phyloP scores from a whole-genome alignment of 2,888 invertebrate genomes.

The Xanthorhoe designata region DNA sequence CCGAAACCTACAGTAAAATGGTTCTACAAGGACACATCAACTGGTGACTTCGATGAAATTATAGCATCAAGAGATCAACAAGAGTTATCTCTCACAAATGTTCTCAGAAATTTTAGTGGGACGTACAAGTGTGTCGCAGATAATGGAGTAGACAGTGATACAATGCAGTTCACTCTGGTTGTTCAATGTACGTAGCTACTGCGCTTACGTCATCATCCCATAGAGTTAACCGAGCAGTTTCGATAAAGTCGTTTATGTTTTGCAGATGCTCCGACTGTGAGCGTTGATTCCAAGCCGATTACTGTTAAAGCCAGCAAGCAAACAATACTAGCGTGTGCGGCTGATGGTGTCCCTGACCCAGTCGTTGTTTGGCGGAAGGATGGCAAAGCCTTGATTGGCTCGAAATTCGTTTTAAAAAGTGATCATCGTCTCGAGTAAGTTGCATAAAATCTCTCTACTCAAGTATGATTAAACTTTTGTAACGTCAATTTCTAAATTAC shows the following conservation, averaged over 20 bases:
- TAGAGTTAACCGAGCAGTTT: background rate
- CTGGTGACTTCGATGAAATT: conserved; percentile 15
- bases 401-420: conserved; percentile 15
- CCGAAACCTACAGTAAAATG: conserved; percentile 21
- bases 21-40: conserved; percentile 12
- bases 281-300: conserved; percentile 1
- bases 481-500: background rate
- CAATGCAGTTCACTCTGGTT: conserved; percentile 7
- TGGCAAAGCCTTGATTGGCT: background rate
- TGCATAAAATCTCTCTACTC: background rate
- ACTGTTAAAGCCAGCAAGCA: conserved; percentile 2
- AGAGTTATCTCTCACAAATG: background rate
- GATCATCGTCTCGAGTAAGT: conserved; percentile 23
- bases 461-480: background rate
- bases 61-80: conserved; percentile 7
- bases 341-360: conserved; percentile 21
- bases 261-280: conserved; percentile 20
- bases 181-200: conserved; percentile 20
- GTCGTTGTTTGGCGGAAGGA: conserved; percentile 15
- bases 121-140: conserved; percentile 23
- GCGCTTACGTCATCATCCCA: background rate
- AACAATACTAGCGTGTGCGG: conserved; percentile 13
- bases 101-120: conserved; percentile 15
- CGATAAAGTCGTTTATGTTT: background rate
- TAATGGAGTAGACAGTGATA: conserved; percentile 16